A percentile compares a stretch with the other conserved stretches of the same genome.
Conservation (phyloP, 2,888 invertebrate genomes). For the Lycocerus yunnanus region DNA sequence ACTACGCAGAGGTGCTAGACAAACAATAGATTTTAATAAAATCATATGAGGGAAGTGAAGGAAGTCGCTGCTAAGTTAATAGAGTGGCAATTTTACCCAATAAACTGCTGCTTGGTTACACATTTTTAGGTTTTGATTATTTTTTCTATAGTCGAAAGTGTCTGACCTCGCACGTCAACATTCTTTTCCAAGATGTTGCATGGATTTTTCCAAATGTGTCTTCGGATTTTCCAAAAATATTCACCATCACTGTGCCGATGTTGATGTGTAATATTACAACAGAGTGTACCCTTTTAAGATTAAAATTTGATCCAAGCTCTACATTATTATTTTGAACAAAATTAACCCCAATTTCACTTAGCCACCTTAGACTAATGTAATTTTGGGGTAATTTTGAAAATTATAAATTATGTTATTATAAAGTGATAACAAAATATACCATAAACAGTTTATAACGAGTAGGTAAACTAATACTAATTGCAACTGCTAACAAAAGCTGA, state of each 20-base stretch:
- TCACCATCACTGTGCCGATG: background rate
- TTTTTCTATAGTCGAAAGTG: background rate
- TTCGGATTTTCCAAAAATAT: no score
- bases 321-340: background rate
- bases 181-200: background rate
- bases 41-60: background rate
- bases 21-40: background rate
- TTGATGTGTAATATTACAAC: background rate
- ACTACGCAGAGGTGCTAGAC: background rate
- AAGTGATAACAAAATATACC: constrained; percentile 14
- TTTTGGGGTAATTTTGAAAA: background rate
- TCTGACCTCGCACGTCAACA: background rate
- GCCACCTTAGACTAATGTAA: background rate
- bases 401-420: constrained; percentile 12
- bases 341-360: background rate
- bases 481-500: constrained; percentile 36
- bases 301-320: background rate
- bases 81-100: background rate
- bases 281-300: background rate
- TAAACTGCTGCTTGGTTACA: background rate
- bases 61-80: background rate
- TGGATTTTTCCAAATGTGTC: background rate
- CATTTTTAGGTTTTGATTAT: background rate
- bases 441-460: constrained; percentile 23
- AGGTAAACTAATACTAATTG: constrained; percentile 29